A percentile compares a stretch with the other conserved stretches of the same genome.
Evolutionary conservation across 1,140 invertebrate species (phyloP).

Genomic region (Aphidius ervi): DNA sequence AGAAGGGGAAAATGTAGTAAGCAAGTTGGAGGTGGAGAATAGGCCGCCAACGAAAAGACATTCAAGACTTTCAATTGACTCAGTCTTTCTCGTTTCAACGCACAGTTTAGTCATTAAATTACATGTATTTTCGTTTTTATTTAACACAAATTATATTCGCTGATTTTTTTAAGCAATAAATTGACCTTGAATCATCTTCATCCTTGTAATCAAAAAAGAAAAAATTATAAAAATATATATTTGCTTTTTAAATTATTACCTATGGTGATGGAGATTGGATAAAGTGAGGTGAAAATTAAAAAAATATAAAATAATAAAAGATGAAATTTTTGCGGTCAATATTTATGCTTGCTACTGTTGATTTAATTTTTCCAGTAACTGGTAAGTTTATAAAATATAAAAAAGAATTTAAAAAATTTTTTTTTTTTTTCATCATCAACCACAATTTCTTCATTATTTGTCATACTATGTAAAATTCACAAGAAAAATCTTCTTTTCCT

Average conservation of each 20-base stretch:
- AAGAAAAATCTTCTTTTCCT: too few relatives aligned
- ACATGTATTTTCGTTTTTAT: neutral
- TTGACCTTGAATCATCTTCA: neutral
- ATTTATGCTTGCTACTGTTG: constrained; percentile 35
- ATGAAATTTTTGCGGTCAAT: constrained; percentile 36
- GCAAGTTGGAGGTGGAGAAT: constrained; percentile 16
- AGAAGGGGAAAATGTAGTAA: neutral
- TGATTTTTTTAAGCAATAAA: neutral
- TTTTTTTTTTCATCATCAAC: too few relatives aligned
- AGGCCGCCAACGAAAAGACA: constrained; percentile 20
- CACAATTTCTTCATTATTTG: too few relatives aligned
- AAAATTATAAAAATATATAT: neutral
- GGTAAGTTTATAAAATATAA: constrained; percentile 31
- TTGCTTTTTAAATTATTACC: too few relatives aligned
- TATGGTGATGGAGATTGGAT: neutral
- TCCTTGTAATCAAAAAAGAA: neutral
- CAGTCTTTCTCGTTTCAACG: constrained; percentile 49
- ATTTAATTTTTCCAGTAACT: constrained; percentile 36
- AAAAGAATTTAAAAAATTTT: neutral
- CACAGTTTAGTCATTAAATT: constrained; percentile 17
- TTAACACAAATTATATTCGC: too few relatives aligned
- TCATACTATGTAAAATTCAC: too few relatives aligned
- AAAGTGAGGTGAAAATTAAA: neutral
- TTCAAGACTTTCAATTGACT: constrained; percentile 29
- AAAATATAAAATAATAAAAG: constrained; percentile 21